These are phyloP conservation scores for Parochlus steinenii DNA, from an alignment of 2,888 invertebrate species.

Conservation along the genomic window DNA sequence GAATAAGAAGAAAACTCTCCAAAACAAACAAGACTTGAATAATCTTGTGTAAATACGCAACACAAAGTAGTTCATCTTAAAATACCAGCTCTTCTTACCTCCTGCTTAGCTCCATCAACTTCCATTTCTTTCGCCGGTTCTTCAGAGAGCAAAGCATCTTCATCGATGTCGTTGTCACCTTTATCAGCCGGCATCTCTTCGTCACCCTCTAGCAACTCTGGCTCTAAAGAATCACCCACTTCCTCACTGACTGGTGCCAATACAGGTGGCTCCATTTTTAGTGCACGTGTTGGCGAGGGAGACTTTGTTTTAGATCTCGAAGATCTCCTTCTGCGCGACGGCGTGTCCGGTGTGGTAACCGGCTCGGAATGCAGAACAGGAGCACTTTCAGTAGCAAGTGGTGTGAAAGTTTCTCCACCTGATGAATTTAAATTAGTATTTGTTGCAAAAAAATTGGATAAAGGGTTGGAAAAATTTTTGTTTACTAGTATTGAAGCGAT, in stretches of 20 bases:
- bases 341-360: conserved; percentile 4
- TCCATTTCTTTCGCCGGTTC: conserved; percentile 3
- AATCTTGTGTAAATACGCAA: no score
- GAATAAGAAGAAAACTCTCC: no score
- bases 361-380: background rate
- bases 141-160: conserved; percentile 11
- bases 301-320: conserved; percentile 11
- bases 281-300: conserved; percentile 11
- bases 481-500: no score
- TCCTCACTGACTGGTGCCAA: conserved; percentile 4
- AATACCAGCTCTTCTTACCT: background rate
- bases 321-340: conserved; percentile 8
- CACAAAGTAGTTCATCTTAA: no score
- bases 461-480: no score
- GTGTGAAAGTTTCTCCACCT: background rate
- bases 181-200: conserved; percentile 11
- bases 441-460: no score
- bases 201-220: background rate
- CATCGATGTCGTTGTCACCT: conserved; percentile 11
- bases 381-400: background rate
- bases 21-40: no score
- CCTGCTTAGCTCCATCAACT: background rate
- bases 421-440: no score
- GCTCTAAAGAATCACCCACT: conserved; percentile 8
- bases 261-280: conserved; percentile 12